Conservation (phyloP, 2,113 vertebrate genomes). For the Labeo catla region DNA sequence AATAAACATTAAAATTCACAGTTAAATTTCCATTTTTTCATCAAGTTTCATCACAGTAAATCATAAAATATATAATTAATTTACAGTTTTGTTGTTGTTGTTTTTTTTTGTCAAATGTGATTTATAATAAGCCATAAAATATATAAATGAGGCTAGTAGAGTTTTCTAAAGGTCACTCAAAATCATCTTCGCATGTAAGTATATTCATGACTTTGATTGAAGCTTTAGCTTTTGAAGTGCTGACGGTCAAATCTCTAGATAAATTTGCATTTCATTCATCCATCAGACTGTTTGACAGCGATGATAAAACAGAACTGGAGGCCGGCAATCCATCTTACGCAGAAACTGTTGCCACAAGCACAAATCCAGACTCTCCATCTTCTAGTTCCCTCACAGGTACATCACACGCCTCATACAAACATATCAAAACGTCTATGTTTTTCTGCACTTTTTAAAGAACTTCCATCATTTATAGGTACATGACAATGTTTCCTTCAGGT, state of each 20-base stretch:
- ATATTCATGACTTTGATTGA: background rate
- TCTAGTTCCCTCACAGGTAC: slow-evolving; percentile 81
- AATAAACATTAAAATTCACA: too few species aligned
- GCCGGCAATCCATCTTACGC: slow-evolving; percentile 85
- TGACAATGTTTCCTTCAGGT: slow-evolving; percentile 69
- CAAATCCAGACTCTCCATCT: slow-evolving; percentile 72
- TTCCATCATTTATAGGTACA: background rate
- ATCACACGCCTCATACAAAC: background rate
- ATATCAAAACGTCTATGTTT: background rate
- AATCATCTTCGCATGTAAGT: background rate
- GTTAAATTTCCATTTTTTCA: too few species aligned
- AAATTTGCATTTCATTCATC: background rate
- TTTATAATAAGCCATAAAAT: background rate
- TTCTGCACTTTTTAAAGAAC: background rate
- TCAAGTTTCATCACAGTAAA: too few species aligned
- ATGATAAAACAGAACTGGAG: slow-evolving; percentile 59
- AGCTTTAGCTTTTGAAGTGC: background rate
- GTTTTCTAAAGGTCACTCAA: background rate
- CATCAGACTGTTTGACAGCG: background rate
- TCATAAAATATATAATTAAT: too few species aligned
- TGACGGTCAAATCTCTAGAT: background rate
- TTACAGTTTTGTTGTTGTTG: too few species aligned
- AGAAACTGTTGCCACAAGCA: slow-evolving; percentile 86
- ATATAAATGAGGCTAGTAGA: background rate
- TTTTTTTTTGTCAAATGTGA: background rate